These are phyloP conservation scores for Spodoptera frugiperda DNA, from an alignment of 1,140 invertebrate species.

Conservation along the genomic window DNA sequence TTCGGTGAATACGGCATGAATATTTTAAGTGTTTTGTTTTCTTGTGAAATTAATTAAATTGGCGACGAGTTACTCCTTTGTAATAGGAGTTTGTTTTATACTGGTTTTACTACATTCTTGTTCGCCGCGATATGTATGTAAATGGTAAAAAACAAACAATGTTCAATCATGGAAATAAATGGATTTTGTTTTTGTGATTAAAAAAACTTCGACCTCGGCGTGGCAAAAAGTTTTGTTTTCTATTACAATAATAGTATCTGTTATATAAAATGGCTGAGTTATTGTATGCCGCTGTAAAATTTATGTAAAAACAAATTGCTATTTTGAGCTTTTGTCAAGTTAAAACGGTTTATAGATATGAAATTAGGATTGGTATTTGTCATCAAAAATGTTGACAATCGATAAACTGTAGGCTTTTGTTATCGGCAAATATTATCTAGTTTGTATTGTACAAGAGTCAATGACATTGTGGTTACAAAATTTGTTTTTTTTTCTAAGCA, in stretches of 20 bases:
- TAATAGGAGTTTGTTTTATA: slow-evolving; percentile 31
- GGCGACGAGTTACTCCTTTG: slow-evolving; percentile 33
- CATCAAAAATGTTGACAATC: no score
- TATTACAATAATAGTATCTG: slow-evolving; percentile 19
- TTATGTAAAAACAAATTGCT: slow-evolving; percentile 2
- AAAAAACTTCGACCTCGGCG: slow-evolving; percentile 19
- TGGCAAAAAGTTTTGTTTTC: slow-evolving; percentile 13
- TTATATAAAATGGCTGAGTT: slow-evolving; percentile 25
- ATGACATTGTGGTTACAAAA: no score
- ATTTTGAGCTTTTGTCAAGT: slow-evolving; percentile 3
- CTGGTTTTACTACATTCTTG: slow-evolving; percentile 35
- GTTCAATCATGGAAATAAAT: slow-evolving; percentile 38
- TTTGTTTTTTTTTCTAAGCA: no score
- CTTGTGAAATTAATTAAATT: slow-evolving; percentile 62
- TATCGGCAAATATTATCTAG: no score
- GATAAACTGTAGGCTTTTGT: no score
- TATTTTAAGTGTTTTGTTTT: slow-evolving; percentile 63
- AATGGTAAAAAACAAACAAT: slow-evolving; percentile 39
- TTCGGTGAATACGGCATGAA: slow-evolving; percentile 66
- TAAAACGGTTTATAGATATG: not conserved
- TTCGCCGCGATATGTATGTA: slow-evolving; percentile 3
- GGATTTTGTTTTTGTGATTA: slow-evolving; percentile 7
- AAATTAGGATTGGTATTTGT: not conserved
- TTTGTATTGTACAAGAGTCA: no score
- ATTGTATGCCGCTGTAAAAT: not conserved